These are phyloP conservation scores for Campoplex capitator DNA, from an alignment of 2,888 invertebrate species.

Conservation along the genomic window DNA sequence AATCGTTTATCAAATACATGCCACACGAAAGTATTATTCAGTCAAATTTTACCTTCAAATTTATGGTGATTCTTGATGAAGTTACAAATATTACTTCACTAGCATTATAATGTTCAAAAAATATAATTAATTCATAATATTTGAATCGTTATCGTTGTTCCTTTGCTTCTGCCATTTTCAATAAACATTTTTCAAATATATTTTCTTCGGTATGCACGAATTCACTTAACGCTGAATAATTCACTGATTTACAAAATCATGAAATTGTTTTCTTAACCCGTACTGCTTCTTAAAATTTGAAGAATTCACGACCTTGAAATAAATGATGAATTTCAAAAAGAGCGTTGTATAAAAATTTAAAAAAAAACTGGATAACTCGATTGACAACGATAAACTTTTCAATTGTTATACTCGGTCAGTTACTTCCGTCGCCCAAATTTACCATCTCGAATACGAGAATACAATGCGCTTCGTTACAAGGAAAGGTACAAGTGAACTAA, in stretches of 20 bases:
- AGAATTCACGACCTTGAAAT: not conserved
- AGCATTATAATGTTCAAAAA: no score
- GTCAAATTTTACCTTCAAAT: not conserved
- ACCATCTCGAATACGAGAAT: not conserved
- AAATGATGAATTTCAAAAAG: not conserved
- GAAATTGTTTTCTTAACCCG: not conserved
- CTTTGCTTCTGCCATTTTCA: no score
- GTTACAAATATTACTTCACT: no score
- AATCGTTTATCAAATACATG: slow-evolving; percentile 21
- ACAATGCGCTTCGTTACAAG: not conserved
- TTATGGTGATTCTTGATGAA: no score
- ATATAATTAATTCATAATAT: no score
- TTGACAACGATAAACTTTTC: not conserved
- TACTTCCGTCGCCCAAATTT: not conserved
- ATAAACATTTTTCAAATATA: not conserved
- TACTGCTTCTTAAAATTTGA: not conserved
- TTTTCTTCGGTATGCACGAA: not conserved
- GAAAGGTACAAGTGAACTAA: slow-evolving; percentile 7
- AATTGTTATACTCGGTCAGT: not conserved
- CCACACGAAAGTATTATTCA: not conserved
- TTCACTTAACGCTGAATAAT: no score
- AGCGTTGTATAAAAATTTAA: not conserved
- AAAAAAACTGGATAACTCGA: not conserved
- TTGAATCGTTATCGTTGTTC: no score
- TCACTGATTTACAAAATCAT: not conserved